Conservation (phyloP, 2,888 invertebrate species). For the Ptychoptera albimana region DNA sequence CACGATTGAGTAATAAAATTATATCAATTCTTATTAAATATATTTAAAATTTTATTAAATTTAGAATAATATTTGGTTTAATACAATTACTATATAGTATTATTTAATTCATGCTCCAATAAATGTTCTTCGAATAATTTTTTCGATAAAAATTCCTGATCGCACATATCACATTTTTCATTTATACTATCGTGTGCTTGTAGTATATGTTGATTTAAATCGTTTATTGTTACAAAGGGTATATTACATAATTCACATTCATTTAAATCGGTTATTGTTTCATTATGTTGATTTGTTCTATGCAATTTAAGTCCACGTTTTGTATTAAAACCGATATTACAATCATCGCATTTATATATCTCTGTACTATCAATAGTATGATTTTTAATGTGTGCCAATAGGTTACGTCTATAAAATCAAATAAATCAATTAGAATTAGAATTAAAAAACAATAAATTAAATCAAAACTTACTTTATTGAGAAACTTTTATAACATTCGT, state of each 20-base stretch:
- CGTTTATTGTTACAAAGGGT: slow-evolving; percentile 13
- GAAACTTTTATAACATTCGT: slow-evolving; percentile 21
- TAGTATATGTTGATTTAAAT: slow-evolving; percentile 14
- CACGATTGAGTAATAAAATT: too few relatives aligned
- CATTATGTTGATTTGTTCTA: slow-evolving; percentile 15
- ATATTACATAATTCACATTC: slow-evolving; percentile 15
- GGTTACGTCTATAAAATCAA: slow-evolving; percentile 12
- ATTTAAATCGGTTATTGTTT: slow-evolving; percentile 13
- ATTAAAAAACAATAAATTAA: neutral
- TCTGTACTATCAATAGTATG: slow-evolving; percentile 12
- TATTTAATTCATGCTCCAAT: slow-evolving; percentile 12
- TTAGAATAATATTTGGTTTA: too few relatives aligned
- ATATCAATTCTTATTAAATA: too few relatives aligned
- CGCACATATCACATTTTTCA: slow-evolving; percentile 14
- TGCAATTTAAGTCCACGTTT: slow-evolving; percentile 14
- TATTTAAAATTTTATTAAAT: too few relatives aligned
- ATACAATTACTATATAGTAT: neutral
- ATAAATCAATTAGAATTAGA: neutral
- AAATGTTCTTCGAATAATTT: slow-evolving; percentile 15
- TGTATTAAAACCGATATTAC: slow-evolving; percentile 15
- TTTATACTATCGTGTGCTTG: slow-evolving; percentile 14
- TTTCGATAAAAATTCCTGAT: slow-evolving; percentile 13
- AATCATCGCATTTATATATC: slow-evolving; percentile 14
- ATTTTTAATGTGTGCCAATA: slow-evolving; percentile 14
- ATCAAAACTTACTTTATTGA: slow-evolving; percentile 17